phyloP scores from a whole-genome alignment of 2,797 vertebrate species.

The Rhinella marina region DNA sequence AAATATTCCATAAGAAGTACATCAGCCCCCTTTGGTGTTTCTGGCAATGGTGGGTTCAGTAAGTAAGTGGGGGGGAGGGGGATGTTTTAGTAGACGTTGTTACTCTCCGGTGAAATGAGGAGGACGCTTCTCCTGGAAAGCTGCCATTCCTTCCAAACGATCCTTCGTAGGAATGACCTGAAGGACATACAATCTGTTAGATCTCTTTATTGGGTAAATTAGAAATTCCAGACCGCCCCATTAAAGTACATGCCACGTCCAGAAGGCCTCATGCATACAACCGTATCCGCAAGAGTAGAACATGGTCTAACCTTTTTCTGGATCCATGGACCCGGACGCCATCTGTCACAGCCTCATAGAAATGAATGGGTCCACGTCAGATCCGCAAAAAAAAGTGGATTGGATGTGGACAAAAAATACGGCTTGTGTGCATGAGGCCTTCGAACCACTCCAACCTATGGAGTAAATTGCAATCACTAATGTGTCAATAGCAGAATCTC shows the following conservation, averaged over 20 bases:
- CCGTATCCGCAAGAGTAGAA: no score
- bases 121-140: constrained; percentile 89
- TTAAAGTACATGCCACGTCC: no score
- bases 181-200: neutral
- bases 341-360: no score
- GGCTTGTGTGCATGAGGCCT: no score
- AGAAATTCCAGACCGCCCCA: neutral
- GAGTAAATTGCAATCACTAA: neutral
- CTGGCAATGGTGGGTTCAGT: neutral
- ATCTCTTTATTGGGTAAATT: neutral
- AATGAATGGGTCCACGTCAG: no score
- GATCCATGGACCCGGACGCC: no score
- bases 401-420: no score
- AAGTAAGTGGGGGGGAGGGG: neutral
- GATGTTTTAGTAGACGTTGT: constrained; percentile 30
- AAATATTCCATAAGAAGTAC: neutral
- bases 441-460: neutral
- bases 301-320: no score
- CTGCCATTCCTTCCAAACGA: constrained; percentile 92
- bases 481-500: neutral
- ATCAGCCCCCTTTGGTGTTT: neutral
- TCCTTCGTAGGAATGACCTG: constrained; percentile 94
- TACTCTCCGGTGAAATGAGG: constrained; percentile 86
- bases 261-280: no score
- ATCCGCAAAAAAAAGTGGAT: no score